Percentiles rank a stretch among this genome's conserved stretches.
Evolutionary conservation across 2,888 invertebrate species (phyloP).

Genomic region (Pristionchus mayeri): DNA sequence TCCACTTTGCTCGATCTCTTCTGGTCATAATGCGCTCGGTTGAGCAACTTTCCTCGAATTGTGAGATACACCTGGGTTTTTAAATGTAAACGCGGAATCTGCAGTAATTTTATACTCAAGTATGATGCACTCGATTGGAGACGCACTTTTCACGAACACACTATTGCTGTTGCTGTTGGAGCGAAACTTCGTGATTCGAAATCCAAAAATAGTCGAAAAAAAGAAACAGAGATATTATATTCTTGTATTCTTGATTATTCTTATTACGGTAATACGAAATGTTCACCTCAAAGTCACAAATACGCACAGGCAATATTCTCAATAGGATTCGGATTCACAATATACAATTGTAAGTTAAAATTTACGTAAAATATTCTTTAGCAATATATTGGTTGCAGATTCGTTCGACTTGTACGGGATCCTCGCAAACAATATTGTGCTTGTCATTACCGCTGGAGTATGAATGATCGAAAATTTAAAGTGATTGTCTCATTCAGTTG

Average conservation of each 20-base stretch:
- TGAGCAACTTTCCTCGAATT: not conserved
- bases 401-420: not conserved
- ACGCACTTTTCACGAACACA: not conserved
- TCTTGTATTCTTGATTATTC: not conserved
- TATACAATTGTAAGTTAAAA: not conserved
- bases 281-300: not conserved
- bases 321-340: not conserved
- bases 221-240: not conserved
- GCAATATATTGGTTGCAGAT: not conserved
- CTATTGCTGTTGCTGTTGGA: not conserved
- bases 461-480: not conserved
- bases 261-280: not conserved
- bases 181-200: not conserved
- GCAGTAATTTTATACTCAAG: not conserved
- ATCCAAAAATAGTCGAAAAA: not conserved
- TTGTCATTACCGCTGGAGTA: not conserved
- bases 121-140: not conserved
- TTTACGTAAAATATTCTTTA: not conserved
- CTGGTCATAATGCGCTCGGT: not conserved
- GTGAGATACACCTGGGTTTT: not conserved
- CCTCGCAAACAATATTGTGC: not conserved
- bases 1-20: not conserved
- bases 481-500: not conserved
- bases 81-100: not conserved
- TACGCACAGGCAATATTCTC: not conserved